Evolutionary conservation across 1,140 invertebrate genomes (phyloP).

Genomic region (Bursaphelenchus mucronatus): DNA sequence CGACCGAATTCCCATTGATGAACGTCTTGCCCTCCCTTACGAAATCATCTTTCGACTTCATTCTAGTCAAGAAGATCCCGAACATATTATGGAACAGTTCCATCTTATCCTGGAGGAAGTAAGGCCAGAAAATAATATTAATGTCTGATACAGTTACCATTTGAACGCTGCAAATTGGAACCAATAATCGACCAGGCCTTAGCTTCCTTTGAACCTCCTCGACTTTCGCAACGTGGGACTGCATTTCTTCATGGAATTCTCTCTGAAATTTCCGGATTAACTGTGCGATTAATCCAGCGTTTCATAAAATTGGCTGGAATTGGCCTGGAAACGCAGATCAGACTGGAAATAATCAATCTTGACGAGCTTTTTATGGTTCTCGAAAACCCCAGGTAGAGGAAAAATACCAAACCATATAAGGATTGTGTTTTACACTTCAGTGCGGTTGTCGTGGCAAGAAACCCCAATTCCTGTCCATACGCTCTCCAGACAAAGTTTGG

Average conservation of each 20-base stretch:
- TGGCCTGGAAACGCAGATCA: too few species aligned
- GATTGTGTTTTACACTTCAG: too few species aligned
- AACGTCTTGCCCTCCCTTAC: slow-evolving; percentile 7
- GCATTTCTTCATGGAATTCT: slow-evolving; percentile 2
- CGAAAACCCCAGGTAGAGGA: too few species aligned
- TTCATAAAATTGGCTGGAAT: too few species aligned
- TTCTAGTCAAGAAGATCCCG: slow-evolving; percentile 2
- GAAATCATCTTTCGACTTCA: slow-evolving; percentile 7
- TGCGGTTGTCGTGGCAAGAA: too few species aligned
- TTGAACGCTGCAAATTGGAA: neutral
- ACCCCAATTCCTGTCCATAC: too few species aligned
- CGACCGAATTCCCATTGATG: slow-evolving; percentile 12
- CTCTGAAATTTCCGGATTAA: neutral
- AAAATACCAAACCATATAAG: too few species aligned
- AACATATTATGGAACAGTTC: neutral
- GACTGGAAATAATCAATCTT: too few species aligned
- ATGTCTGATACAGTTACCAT: too few species aligned
- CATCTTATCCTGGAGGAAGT: slow-evolving; percentile 2
- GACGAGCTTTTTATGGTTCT: too few species aligned
- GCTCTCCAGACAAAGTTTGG: too few species aligned
- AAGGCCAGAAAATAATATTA: neutral
- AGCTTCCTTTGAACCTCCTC: slow-evolving; percentile 9
- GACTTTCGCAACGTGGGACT: slow-evolving; percentile 1
- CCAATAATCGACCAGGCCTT: slow-evolving; percentile 6
- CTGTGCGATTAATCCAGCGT: too few species aligned